phyloP scores from a whole-genome alignment of 2,797 vertebrate genomes.

The Hephaestus fuliginosus region DNA sequence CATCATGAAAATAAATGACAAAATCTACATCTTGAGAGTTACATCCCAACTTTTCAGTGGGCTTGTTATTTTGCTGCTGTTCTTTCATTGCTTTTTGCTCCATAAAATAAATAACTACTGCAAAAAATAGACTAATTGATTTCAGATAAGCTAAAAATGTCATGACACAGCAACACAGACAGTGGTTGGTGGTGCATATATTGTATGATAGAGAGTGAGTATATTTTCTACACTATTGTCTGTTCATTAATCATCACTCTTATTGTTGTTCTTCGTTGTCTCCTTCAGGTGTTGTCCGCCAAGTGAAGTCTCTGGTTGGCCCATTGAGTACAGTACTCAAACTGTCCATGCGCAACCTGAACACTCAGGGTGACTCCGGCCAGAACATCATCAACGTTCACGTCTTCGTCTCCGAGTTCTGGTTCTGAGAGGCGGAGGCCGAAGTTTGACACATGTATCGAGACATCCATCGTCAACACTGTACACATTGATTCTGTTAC shows the following conservation, averaged over 20 bases:
- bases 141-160: too few relatives aligned
- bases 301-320: slow-evolving; percentile 92
- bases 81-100: background rate
- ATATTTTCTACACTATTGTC: background rate
- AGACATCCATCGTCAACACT: slow-evolving; percentile 55
- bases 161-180: too few relatives aligned
- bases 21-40: background rate
- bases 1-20: background rate
- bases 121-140: too few relatives aligned
- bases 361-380: slow-evolving; percentile 90
- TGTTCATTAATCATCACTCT: background rate
- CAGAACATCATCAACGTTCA: slow-evolving; percentile 94
- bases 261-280: slow-evolving; percentile 37
- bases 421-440: slow-evolving; percentile 87
- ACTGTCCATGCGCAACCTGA: slow-evolving; percentile 94
- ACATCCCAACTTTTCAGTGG: background rate
- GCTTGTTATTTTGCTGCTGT: background rate
- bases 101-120: background rate
- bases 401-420: slow-evolving; percentile 95
- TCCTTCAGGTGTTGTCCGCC: slow-evolving; percentile 92
- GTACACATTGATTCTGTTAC: slow-evolving; percentile 50
- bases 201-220: background rate
- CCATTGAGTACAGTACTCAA: slow-evolving; percentile 90
- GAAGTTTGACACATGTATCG: slow-evolving; percentile 29
- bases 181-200: too few relatives aligned